Conservation (phyloP, 1,140 invertebrate genomes). For the Ostrea edulis region DNA sequence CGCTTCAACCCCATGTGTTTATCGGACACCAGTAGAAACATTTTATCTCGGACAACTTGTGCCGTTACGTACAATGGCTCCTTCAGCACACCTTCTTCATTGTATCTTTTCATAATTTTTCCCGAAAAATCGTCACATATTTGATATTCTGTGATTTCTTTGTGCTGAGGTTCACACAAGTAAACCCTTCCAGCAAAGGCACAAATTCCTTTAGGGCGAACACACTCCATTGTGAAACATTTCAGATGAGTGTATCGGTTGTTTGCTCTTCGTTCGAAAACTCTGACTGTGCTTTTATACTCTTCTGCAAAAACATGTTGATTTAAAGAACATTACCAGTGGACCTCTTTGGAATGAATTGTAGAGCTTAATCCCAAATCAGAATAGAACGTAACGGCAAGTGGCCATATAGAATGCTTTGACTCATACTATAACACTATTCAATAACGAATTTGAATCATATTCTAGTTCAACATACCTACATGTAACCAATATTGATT, state of each 20-base stretch:
- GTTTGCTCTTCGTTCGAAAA: background rate
- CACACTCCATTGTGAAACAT: background rate
- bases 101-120: conserved; percentile 3
- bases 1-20: conserved; percentile 5
- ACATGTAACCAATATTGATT: too few relatives aligned
- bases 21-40: background rate
- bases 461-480: too few relatives aligned
- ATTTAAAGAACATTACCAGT: too few relatives aligned
- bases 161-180: background rate
- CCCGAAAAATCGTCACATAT: background rate
- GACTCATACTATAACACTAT: too few relatives aligned
- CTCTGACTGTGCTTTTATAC: background rate
- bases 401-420: too few relatives aligned
- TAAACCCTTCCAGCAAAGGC: background rate
- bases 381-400: too few relatives aligned
- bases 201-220: background rate
- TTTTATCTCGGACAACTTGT: background rate
- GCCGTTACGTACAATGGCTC: background rate
- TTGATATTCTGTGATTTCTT: conserved; percentile 8
- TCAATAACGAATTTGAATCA: too few relatives aligned
- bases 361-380: too few relatives aligned
- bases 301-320: background rate
- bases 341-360: too few relatives aligned
- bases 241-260: background rate
- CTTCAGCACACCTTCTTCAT: background rate